Conservation (phyloP, 2,888 invertebrate species). For the Mythimna albipuncta region DNA sequence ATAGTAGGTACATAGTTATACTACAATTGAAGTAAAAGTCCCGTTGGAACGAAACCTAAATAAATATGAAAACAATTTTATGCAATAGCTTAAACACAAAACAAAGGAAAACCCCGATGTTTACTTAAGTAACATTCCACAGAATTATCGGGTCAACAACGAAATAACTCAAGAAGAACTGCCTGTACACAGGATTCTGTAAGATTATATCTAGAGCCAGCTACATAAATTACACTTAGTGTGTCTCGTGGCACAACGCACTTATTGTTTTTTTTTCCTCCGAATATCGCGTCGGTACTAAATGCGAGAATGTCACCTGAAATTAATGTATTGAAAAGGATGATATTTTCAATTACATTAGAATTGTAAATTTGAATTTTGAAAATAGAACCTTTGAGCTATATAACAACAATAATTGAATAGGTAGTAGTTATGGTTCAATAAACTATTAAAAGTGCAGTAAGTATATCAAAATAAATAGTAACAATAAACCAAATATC, state of each 20-base stretch:
- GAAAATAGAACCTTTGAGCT: constrained; percentile 6
- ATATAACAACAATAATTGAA: too few relatives aligned
- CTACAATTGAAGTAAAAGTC: neutral
- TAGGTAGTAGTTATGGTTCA: too few relatives aligned
- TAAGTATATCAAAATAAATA: neutral
- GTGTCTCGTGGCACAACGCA: constrained; percentile 52
- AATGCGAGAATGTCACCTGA: constrained; percentile 53
- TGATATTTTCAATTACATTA: constrained; percentile 38
- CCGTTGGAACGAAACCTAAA: constrained; percentile 3
- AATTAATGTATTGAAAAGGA: constrained; percentile 45
- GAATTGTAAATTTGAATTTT: constrained; percentile 36
- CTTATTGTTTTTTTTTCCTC: constrained; percentile 59
- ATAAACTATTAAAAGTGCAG: too few relatives aligned
- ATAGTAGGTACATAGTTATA: neutral
- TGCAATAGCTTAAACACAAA: constrained; percentile 40
- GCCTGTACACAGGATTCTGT: constrained; percentile 61
- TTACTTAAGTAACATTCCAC: constrained; percentile 48
- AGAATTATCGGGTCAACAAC: constrained; percentile 63
- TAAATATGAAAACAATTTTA: constrained; percentile 31
- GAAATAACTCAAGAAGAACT: constrained; percentile 63
- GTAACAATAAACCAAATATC: constrained; percentile 5
- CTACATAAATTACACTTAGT: constrained; percentile 66
- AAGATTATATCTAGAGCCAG: constrained; percentile 65
- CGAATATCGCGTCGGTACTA: constrained; percentile 51
- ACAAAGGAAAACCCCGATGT: constrained; percentile 50